Evolutionary conservation across 2,888 invertebrate genomes (phyloP), one percentile per base, ranked within the genome.

Genomic region (Heliconius erato): DNA sequence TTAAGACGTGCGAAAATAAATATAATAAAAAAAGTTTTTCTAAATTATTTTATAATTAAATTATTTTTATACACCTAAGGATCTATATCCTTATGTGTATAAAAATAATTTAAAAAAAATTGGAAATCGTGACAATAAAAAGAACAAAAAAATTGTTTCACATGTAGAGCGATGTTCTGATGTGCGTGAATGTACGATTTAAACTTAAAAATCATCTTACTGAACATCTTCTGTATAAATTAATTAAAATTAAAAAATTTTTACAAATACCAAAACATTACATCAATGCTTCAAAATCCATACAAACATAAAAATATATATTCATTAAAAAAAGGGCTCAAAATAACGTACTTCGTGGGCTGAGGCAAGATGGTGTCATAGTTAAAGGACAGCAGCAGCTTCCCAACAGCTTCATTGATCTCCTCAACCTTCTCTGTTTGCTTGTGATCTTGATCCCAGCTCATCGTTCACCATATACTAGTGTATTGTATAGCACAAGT

Each of bases 381-480:
- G 94, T 99, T 98, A 93, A 99, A 99, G 85, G 98, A 98, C 93
- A 98, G 97, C 85, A 99, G 96, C 82, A 99, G 98, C 93, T 98
- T 98, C 87, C 98, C 98, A 84, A 99, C 99, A 3, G 99, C 99
- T 86, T 98, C 98, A 89, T 98, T 98, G 90, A 99, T 99, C 89
- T 97, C 97, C 89, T 59, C 59, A 59, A 97, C 96, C 90, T 97
- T 97, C 89, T 97, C 97, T 87, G 94, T 90, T 82, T 94, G 91
- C 63, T 90, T 89, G 72, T 91, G 91, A 16, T 91, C 92, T 84
- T 90, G 91, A 7, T 91, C 90, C 95, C 95, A 95, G 88, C 89
- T 95, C 95, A 95, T 96, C 86, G 87, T 92, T 83, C 85, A 88
- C 89, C 85, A 84, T 88, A 79, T 89, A 82, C 54, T 74, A 77